Base-by-base conservation (phyloP, 2,888 invertebrate species). In the Caenorhabditis virilis region DNA sequence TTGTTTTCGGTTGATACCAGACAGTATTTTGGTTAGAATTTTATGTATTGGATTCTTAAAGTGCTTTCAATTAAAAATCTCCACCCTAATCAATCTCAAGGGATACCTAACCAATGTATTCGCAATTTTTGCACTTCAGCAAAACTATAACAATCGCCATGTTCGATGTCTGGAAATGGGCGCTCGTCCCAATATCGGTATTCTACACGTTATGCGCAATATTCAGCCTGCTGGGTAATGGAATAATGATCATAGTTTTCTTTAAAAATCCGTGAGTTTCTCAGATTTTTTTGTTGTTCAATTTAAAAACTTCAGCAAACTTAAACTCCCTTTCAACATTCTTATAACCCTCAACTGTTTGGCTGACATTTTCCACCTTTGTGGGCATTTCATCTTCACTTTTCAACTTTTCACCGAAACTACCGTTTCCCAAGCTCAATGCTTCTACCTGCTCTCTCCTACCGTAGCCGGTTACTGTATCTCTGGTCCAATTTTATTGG, bases 191-290 rank as follows among this genome's bases (percentile, higher is more conserved):
- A 0, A 53, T 69, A 23, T 56, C 61, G 6, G 36, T 69, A 23
- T 61, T 64, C 47, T 64, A 64, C 26, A 36, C 57, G 4, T 15
- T 64, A 1, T 63, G 64, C 25, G 57, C 64, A 15, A 41, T 61
- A 11, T 18, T 69, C 7, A 60, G 64, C 18, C 36, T 69, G 2
- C 45, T 61, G 26, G 69, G 69, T 11, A 69, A 69, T 41, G 38
- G 30, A 2, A 35, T 69, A 1, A 60, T 69, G 56, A 36, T 69
- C 9, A 6, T 69, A 1, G 60, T 60, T 1, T 58, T 56, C 13
- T 26, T 53, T 4, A 64, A 54, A 41, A 51, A 60, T 22, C 36
- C 39, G 43, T 45, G 18, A 27, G 43, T 25, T 11, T 16, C n/a
- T n/a, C n/a, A n/a, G n/a, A n/a, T n/a, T 16, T 13, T 42, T 36